Evolutionary conservation across 2,888 invertebrate genomes (phyloP).

Genomic region (Escarpia spicata): DNA sequence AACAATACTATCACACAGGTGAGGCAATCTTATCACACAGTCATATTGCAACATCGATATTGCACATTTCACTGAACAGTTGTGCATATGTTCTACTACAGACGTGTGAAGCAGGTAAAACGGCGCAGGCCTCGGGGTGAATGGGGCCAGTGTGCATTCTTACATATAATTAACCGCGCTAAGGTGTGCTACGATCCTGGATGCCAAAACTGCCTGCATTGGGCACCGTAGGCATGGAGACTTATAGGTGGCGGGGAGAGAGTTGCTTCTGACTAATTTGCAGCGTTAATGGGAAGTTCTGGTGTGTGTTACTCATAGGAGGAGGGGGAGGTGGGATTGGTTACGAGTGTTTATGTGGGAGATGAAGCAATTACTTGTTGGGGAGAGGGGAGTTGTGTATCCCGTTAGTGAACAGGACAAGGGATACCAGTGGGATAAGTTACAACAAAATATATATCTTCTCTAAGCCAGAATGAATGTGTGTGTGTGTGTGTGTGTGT

Average conservation of each 20-base stretch:
- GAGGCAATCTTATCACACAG: background rate
- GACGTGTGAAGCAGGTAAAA: background rate
- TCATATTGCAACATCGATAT: background rate
- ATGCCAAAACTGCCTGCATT: background rate
- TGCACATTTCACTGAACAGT: background rate
- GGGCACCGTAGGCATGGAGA: background rate
- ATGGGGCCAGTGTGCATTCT: background rate
- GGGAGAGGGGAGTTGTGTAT: background rate
- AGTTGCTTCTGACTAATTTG: background rate
- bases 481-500: background rate
- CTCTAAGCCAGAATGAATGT: background rate
- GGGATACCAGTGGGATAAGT: background rate
- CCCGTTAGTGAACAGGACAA: background rate
- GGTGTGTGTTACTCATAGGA: background rate
- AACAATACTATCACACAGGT: background rate
- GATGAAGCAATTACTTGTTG: background rate
- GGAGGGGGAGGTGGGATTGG: background rate
- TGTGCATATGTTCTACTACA: background rate
- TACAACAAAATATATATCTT: background rate
- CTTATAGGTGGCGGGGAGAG: background rate
- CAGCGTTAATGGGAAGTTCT: background rate
- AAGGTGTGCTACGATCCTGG: background rate
- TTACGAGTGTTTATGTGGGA: background rate
- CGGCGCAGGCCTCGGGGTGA: background rate
- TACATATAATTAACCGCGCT: background rate